phyloP scores from a whole-genome alignment of 2,113 vertebrate genomes.

The Crotalus tigris region DNA sequence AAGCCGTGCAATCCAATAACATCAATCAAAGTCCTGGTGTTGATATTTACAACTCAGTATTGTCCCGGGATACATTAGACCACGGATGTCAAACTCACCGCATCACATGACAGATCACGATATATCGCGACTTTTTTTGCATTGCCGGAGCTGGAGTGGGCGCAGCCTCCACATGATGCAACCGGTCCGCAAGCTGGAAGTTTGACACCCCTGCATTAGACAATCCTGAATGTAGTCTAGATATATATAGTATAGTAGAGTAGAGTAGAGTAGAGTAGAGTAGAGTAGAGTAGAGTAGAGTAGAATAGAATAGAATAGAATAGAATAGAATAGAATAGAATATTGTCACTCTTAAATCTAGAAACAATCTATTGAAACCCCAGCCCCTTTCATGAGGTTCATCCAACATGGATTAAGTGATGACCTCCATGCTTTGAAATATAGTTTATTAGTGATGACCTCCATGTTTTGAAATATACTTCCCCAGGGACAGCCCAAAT shows the following conservation, averaged over 20 bases:
- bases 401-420: neutral
- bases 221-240: neutral
- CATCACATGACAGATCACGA: too few species aligned
- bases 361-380: neutral
- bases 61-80: neutral
- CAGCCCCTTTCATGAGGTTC: neutral
- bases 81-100: too few species aligned
- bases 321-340: too few species aligned
- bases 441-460: neutral
- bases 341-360: too few species aligned
- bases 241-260: too few species aligned
- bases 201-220: neutral
- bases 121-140: too few species aligned
- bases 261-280: too few species aligned
- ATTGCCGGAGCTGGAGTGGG: too few species aligned
- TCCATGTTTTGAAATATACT: neutral
- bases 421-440: neutral
- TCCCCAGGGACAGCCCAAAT: neutral
- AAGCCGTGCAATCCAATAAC: neutral
- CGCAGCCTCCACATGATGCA: too few species aligned
- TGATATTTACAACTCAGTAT: neutral
- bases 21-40: neutral
- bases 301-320: too few species aligned
- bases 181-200: too few species aligned
- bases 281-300: too few species aligned